These are phyloP conservation scores for Calosoma granatense DNA, from an alignment of 1,140 invertebrate genomes.

Conservation along the genomic window DNA sequence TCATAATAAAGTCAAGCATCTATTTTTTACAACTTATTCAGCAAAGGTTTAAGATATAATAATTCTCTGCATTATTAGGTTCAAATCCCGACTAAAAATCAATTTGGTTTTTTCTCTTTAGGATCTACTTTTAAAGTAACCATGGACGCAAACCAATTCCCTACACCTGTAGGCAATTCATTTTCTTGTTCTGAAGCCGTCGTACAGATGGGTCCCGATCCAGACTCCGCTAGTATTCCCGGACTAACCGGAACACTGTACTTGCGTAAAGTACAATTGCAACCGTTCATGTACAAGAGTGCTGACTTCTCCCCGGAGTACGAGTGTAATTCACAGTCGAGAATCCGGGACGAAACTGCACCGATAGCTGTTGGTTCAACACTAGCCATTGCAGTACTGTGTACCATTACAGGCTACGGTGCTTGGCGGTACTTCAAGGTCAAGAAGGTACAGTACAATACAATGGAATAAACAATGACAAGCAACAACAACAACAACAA, in stretches of 20 bases:
- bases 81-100: no score
- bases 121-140: background rate
- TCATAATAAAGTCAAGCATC: background rate
- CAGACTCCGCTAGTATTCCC: conserved; percentile 33
- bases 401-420: conserved; percentile 74
- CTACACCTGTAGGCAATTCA: conserved; percentile 76
- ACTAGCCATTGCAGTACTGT: conserved; percentile 64
- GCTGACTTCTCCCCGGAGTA: conserved; percentile 49
- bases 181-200: conserved; percentile 64
- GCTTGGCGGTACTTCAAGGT: conserved; percentile 79
- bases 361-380: conserved; percentile 82
- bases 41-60: no score
- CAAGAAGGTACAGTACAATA: conserved; percentile 86
- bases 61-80: no score
- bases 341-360: conserved; percentile 66
- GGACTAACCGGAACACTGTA: conserved; percentile 25
- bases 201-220: conserved; percentile 36
- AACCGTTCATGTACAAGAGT: conserved; percentile 55
- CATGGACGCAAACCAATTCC: conserved; percentile 33
- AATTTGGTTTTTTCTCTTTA: conserved; percentile 10
- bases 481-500: no score
- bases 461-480: conserved; percentile 82
- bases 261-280: conserved; percentile 29
- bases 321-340: conserved; percentile 38
- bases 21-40: no score